A percentile compares a stretch with the other conserved stretches of the same genome.
phyloP scores from a whole-genome alignment of 2,113 vertebrate genomes.

The Mastomys natalensis region DNA sequence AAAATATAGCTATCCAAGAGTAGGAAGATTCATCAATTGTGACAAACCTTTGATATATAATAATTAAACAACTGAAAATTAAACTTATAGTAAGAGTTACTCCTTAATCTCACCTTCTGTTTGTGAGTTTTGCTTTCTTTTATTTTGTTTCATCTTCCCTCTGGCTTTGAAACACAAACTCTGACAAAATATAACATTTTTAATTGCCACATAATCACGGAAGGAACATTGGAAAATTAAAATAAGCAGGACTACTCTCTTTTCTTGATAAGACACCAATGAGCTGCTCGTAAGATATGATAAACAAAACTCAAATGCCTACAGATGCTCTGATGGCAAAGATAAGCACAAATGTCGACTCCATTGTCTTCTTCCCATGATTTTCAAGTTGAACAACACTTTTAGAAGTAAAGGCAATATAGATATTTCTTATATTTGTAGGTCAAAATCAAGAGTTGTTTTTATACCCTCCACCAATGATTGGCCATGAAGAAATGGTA shows the following conservation, averaged over 20 bases:
- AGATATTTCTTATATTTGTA: background rate
- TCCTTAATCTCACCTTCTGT: background rate
- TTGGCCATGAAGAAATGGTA: background rate
- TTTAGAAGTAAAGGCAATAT: background rate
- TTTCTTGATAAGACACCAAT: background rate
- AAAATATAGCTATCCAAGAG: background rate
- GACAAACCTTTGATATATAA: background rate
- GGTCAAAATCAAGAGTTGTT: background rate
- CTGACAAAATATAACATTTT: background rate
- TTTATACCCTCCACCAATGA: background rate
- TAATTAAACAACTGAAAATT: background rate
- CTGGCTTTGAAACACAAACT: background rate
- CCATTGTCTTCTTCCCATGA: background rate
- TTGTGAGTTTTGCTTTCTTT: background rate
- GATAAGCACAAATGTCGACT: background rate
- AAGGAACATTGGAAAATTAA: background rate
- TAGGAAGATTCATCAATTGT: background rate
- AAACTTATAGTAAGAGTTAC: background rate
- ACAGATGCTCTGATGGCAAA: background rate
- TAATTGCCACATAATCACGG: background rate
- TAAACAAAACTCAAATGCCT: background rate
- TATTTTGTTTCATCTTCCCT: background rate
- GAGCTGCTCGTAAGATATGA: background rate
- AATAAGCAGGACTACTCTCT: background rate
- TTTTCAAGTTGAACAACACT: background rate